Conservation (phyloP, 2,113 vertebrate genomes). For the human region DNA sequence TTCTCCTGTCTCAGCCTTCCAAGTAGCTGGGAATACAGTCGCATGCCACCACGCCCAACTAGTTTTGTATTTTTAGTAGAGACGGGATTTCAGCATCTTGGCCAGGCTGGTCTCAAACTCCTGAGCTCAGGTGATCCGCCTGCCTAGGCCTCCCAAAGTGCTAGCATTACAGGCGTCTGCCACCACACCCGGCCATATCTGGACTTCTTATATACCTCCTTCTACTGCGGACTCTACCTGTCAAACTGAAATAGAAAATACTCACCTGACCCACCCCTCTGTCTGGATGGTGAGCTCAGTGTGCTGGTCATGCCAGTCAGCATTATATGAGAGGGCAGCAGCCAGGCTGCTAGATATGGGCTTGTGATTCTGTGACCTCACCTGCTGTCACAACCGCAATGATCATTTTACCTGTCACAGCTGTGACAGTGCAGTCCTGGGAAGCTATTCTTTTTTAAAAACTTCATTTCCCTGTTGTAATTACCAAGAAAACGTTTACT, state of each 20-base stretch:
- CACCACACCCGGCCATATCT: rapidly evolving
- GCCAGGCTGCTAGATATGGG: too few species aligned
- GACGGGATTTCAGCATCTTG: too few species aligned
- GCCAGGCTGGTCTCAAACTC: too few species aligned
- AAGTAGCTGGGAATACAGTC: too few species aligned
- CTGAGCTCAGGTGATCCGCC: too few species aligned
- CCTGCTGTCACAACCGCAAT: neutral
- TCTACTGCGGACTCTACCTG: neutral
- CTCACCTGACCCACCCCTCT: too few species aligned
- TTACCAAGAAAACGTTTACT: neutral
- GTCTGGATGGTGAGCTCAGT: neutral
- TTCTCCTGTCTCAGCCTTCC: too few species aligned
- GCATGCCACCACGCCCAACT: too few species aligned
- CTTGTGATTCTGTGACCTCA: neutral
- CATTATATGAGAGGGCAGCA: neutral
- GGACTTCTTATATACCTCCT: neutral
- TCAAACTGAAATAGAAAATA: neutral
- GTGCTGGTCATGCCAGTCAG: too few species aligned
- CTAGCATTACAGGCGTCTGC: too few species aligned
- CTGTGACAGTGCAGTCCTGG: neutral
- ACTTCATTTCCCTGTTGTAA: neutral
- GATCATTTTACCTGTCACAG: neutral
- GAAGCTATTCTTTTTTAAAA: neutral
- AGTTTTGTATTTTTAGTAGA: too few species aligned
- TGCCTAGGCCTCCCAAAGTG: too few species aligned